Conservation (phyloP, 2,888 invertebrate species). For the Drosophila barbarae region DNA sequence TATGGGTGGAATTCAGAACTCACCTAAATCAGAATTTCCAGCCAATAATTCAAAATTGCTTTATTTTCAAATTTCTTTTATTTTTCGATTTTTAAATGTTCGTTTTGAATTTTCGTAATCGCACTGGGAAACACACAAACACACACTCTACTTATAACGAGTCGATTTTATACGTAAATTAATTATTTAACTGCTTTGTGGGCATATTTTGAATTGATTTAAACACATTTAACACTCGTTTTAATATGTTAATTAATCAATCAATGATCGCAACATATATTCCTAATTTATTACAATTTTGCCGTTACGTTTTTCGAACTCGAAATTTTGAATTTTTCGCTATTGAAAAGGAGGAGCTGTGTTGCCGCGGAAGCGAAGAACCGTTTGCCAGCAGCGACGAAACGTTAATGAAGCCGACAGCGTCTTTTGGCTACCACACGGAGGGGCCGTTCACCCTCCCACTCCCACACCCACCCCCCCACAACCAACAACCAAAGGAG, state of each 20-base stretch:
- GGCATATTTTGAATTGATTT: conserved; percentile 32
- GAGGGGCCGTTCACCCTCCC: conserved; percentile 23
- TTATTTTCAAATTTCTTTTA: conserved; percentile 21
- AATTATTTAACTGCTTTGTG: conserved; percentile 36
- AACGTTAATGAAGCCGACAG: conserved; percentile 68
- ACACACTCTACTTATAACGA: conserved; percentile 12
- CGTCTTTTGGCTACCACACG: conserved; percentile 42
- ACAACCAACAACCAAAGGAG: conserved; percentile 8
- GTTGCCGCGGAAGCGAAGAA: conserved; percentile 30
- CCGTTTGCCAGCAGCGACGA: conserved; percentile 68
- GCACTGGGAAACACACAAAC: conserved; percentile 7
- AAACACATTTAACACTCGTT: conserved; percentile 11
- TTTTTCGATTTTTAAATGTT: conserved; percentile 50
- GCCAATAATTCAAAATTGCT: conserved; percentile 31
- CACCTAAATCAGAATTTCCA: conserved; percentile 54
- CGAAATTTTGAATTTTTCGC: conserved; percentile 17
- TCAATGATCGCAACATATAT: conserved; percentile 3
- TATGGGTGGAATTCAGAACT: conserved; percentile 57
- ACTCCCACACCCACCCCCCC: conserved; percentile 23
- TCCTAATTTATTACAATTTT: conserved; percentile 22
- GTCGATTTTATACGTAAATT: conserved; percentile 22
- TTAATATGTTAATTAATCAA: conserved; percentile 13
- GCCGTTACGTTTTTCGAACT: conserved; percentile 25
- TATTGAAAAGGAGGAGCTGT: neutral
- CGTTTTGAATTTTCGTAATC: conserved; percentile 52